Evolutionary conservation across 1,140 invertebrate genomes (phyloP).

Genomic region (Drosophila ogumai): DNA sequence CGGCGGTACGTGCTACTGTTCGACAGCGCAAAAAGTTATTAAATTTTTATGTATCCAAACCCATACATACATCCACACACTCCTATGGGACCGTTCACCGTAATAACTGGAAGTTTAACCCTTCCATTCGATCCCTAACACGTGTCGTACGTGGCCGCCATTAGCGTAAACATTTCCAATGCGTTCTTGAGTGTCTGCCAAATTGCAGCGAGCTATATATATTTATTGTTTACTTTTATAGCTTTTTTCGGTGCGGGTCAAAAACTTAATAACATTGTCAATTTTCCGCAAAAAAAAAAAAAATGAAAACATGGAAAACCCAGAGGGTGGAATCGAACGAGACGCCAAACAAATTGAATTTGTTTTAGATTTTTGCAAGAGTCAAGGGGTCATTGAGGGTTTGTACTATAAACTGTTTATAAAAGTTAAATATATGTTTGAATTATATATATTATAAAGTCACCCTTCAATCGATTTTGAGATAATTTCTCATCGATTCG

Average conservation of each 20-base stretch:
- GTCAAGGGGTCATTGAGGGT: constrained; percentile 3
- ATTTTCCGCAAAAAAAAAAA: constrained; percentile 48
- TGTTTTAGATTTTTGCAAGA: constrained; percentile 9
- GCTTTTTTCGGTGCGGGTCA: constrained; percentile 33
- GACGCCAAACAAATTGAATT: constrained; percentile 36
- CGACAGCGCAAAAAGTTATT: constrained; percentile 68
- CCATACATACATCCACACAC: background rate
- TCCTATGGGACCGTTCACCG: constrained; percentile 34
- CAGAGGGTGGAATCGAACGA: constrained; percentile 10
- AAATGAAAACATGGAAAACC: constrained; percentile 16
- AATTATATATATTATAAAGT: too few relatives aligned
- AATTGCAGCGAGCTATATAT: constrained; percentile 41
- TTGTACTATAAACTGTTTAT: constrained; percentile 8
- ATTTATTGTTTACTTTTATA: constrained; percentile 31
- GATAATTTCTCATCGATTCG: constrained; percentile 11
- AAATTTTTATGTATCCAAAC: constrained; percentile 61
- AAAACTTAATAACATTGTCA: constrained; percentile 64
- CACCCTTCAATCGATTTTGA: constrained; percentile 8
- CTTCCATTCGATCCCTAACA: constrained; percentile 43
- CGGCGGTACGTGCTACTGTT: constrained; percentile 78
- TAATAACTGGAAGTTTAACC: constrained; percentile 39
- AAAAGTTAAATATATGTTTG: background rate
- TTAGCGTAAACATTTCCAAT: constrained; percentile 74
- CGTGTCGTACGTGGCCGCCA: constrained; percentile 66
- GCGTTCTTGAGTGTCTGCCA: constrained; percentile 69